Evolutionary conservation across 2,113 vertebrate genomes (phyloP).

Genomic region (Heliornis fulica): DNA sequence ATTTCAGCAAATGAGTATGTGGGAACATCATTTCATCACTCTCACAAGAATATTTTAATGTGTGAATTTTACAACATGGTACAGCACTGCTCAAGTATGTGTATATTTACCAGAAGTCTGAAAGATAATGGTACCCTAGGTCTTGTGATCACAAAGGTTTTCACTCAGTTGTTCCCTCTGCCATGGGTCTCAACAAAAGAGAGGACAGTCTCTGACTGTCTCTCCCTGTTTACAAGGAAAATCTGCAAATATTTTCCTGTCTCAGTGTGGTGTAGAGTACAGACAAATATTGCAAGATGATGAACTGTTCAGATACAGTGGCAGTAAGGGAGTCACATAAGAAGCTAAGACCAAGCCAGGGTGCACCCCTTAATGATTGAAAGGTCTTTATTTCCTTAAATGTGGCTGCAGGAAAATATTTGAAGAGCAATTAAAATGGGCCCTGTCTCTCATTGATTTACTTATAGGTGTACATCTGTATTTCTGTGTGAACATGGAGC

Average conservation of each 20-base stretch:
- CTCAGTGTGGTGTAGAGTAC: not conserved
- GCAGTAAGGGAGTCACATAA: not conserved
- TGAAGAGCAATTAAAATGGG: not conserved
- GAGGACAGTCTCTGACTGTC: not conserved
- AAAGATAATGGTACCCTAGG: not conserved
- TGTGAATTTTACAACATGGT: not conserved
- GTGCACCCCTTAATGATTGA: not conserved
- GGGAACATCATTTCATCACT: not conserved
- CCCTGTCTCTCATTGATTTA: not conserved
- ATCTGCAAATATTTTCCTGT: not conserved
- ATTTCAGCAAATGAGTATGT: not conserved
- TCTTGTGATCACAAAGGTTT: not conserved
- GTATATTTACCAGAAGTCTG: not conserved
- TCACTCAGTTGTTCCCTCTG: not conserved
- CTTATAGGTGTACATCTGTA: not conserved
- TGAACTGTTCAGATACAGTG: not conserved
- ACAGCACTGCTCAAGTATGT: not conserved
- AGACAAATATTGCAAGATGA: not conserved
- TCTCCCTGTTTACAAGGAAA: not conserved
- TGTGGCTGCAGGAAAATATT: not conserved
- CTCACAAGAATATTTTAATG: not conserved
- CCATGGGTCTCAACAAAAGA: not conserved
- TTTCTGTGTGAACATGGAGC: not conserved
- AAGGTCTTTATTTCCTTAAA: not conserved
- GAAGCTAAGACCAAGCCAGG: not conserved